Evolutionary conservation across 2,113 vertebrate genomes (phyloP).

Genomic region (Psephotus haematonotus): DNA sequence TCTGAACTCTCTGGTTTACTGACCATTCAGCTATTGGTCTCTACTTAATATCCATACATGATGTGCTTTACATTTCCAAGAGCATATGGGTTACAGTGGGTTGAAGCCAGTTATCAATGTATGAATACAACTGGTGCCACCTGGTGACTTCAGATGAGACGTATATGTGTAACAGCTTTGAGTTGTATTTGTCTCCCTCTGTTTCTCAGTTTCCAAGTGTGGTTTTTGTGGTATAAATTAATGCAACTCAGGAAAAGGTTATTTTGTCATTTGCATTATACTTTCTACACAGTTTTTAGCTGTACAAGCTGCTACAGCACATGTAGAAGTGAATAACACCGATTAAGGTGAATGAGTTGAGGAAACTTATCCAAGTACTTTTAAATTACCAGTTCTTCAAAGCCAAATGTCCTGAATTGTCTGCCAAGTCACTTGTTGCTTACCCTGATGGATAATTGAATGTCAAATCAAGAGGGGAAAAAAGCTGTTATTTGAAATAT

Average conservation of each 20-base stretch:
- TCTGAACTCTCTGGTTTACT: background rate
- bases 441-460: background rate
- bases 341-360: conserved; percentile 18
- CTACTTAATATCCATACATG: rapidly evolving
- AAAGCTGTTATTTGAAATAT: background rate
- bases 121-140: conserved; percentile 2
- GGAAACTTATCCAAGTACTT: conserved; percentile 8
- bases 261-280: background rate
- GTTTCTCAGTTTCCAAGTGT: background rate
- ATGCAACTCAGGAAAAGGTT: background rate
- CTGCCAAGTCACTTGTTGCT: conserved; percentile 46
- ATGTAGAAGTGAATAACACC: background rate
- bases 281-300: background rate
- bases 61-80: background rate
- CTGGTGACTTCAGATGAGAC: background rate
- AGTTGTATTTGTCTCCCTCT: background rate
- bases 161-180: background rate
- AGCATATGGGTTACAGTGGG: background rate
- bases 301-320: background rate
- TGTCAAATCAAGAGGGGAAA: background rate
- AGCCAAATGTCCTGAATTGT: conserved; percentile 38
- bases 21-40: background rate
- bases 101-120: background rate
- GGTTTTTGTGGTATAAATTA: background rate
- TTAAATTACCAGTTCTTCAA: conserved; percentile 27